Evolutionary conservation across 2,888 invertebrate species (phyloP).

Genomic region (Andricus curvator): DNA sequence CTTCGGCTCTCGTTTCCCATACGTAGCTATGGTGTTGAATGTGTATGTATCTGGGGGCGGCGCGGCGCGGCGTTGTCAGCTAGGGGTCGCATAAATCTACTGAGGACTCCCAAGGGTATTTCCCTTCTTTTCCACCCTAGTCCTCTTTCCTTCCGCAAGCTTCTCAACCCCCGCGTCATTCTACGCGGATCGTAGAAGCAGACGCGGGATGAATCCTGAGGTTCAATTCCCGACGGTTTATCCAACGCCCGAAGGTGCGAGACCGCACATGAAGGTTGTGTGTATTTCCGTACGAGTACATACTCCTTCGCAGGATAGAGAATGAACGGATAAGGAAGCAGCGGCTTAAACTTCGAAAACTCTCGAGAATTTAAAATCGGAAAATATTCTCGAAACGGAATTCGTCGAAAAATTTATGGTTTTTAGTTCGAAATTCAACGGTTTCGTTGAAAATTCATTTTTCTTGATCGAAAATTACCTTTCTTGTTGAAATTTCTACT

Average conservation of each 20-base stretch:
- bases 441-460: too few relatives aligned
- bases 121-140: constrained; percentile 65
- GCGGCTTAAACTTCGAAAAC: neutral
- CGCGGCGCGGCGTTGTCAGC: constrained; percentile 65
- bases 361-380: too few relatives aligned
- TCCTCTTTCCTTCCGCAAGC: constrained; percentile 45
- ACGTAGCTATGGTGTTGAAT: constrained; percentile 49
- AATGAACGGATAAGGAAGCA: constrained; percentile 45
- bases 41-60: constrained; percentile 50
- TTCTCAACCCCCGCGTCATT: constrained; percentile 46
- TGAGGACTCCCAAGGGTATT: constrained; percentile 75
- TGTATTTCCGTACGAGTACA: neutral
- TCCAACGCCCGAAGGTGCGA: constrained; percentile 63
- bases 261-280: constrained; percentile 53
- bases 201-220: constrained; percentile 73
- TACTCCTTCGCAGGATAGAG: constrained; percentile 4
- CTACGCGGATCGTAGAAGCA: constrained; percentile 50
- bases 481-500: too few relatives aligned
- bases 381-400: too few relatives aligned
- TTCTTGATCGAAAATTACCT: too few relatives aligned
- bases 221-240: constrained; percentile 75
- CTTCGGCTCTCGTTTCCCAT: constrained; percentile 58
- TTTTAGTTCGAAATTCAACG: too few relatives aligned
- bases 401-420: too few relatives aligned
- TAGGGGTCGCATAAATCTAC: constrained; percentile 75